Conservation (phyloP, 2,113 vertebrate species). For the Crotalus helleri region DNA sequence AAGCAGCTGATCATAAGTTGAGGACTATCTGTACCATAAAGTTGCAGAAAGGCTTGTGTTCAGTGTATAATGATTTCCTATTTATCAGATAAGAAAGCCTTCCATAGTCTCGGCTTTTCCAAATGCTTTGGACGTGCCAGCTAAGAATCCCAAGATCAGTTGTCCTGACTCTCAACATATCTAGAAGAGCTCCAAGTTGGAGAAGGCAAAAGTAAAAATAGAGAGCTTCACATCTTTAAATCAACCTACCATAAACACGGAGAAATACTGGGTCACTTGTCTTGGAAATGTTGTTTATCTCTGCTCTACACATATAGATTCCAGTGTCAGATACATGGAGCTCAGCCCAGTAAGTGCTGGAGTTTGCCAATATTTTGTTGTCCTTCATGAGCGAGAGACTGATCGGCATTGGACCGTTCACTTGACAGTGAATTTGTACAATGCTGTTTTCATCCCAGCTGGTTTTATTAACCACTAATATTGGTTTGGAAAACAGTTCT, state of each 20-base stretch:
- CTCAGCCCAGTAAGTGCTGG: background rate
- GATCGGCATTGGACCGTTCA: slow-evolving; percentile 22
- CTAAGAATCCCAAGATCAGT: background rate
- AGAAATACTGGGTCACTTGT: slow-evolving; percentile 52
- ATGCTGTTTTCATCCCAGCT: slow-evolving; percentile 52
- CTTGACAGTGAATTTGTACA: slow-evolving; percentile 37
- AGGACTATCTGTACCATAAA: background rate
- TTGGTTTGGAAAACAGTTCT: slow-evolving; percentile 62
- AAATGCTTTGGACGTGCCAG: background rate
- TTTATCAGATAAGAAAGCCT: background rate
- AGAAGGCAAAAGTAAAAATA: background rate
- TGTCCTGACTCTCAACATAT: background rate
- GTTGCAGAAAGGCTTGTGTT: background rate
- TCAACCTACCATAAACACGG: slow-evolving; percentile 64
- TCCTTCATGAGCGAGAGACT: slow-evolving; percentile 47
- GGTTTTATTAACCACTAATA: slow-evolving; percentile 31
- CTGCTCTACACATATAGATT: slow-evolving; percentile 56
- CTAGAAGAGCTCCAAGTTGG: background rate
- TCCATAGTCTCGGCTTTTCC: background rate
- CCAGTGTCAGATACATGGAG: slow-evolving; percentile 54
- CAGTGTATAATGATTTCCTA: background rate
- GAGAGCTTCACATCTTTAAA: background rate
- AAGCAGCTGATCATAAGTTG: background rate
- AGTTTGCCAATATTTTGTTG: slow-evolving; percentile 23
- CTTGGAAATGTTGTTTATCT: slow-evolving; percentile 63